Conservation (phyloP, 1,140 invertebrate species). For the Zaprionus camerounensis region DNA sequence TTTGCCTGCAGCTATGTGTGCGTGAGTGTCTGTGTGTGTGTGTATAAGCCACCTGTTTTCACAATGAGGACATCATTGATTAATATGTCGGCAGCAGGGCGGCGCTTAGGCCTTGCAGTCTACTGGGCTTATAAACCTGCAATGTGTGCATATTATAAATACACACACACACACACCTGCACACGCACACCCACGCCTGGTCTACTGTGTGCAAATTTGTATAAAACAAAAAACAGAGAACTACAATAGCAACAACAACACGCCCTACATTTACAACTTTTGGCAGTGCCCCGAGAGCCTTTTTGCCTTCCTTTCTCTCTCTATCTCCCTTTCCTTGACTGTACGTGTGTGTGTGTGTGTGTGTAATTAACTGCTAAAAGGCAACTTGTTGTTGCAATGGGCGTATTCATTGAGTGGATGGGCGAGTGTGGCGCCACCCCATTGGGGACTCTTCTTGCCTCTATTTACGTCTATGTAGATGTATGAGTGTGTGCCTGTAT, state of each 20-base stretch:
- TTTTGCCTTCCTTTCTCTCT: constrained; percentile 15
- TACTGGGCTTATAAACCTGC: constrained; percentile 32
- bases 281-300: constrained; percentile 43
- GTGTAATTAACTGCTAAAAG: constrained; percentile 80
- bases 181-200: neutral
- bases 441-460: constrained; percentile 36
- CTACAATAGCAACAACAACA: constrained; percentile 23
- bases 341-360: constrained; percentile 37
- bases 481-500: constrained; percentile 6
- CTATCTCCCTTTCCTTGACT: neutral
- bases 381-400: constrained; percentile 77
- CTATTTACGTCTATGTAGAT: constrained; percentile 27
- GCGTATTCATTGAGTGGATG: constrained; percentile 23
- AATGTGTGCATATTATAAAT: constrained; percentile 33
- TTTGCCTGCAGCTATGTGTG: constrained; percentile 60
- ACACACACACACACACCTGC: neutral
- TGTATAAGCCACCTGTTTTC: constrained; percentile 76
- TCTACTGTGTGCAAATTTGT: constrained; percentile 19
- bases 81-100: constrained; percentile 68
- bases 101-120: constrained; percentile 35
- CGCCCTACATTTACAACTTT: constrained; percentile 68
- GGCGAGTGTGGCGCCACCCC: constrained; percentile 47
- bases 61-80: constrained; percentile 83
- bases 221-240: constrained; percentile 36
- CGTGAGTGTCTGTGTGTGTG: constrained; percentile 19